Evolutionary conservation across 2,888 invertebrate genomes (phyloP).

Genomic region (Aphodius sticticus): DNA sequence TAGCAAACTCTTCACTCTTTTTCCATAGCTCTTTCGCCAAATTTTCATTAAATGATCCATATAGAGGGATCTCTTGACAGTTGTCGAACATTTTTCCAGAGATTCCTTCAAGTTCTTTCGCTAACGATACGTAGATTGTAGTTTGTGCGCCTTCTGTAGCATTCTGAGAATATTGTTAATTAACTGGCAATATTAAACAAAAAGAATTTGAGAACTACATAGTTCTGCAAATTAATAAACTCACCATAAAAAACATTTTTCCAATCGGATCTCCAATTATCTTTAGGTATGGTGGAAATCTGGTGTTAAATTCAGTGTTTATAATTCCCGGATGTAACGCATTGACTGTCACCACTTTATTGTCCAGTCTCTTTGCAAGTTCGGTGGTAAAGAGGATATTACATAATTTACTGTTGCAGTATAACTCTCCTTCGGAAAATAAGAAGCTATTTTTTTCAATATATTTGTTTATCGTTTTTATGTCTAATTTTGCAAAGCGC

Average conservation of each 20-base stretch:
- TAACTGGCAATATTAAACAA: too few species aligned
- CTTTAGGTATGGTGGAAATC: background rate
- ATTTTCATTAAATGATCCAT: conserved; percentile 66
- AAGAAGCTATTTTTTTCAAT: background rate
- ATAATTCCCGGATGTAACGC: conserved; percentile 51
- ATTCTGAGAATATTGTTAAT: conserved; percentile 66
- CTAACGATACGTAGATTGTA: conserved; percentile 75
- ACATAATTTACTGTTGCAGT: conserved; percentile 46
- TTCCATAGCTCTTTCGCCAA: conserved; percentile 85
- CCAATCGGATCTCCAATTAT: conserved; percentile 5
- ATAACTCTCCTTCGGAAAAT: background rate
- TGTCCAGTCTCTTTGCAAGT: conserved; percentile 45
- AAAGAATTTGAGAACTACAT: too few species aligned
- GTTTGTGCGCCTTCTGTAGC: conserved; percentile 84
- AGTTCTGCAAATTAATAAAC: background rate
- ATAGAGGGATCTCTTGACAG: conserved; percentile 61
- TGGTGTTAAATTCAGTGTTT: background rate
- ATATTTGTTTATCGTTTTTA: background rate
- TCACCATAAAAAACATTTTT: conserved; percentile 15
- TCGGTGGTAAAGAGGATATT: conserved; percentile 47
- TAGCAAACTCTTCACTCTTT: conserved; percentile 71
- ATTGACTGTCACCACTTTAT: conserved; percentile 44
- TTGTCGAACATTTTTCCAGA: conserved; percentile 83
- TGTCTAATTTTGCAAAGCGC: conserved; percentile 24
- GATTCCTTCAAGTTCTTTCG: conserved; percentile 74